Evolutionary conservation across 1,140 invertebrate species (phyloP).

Genomic region (Drosophila ficusphila): DNA sequence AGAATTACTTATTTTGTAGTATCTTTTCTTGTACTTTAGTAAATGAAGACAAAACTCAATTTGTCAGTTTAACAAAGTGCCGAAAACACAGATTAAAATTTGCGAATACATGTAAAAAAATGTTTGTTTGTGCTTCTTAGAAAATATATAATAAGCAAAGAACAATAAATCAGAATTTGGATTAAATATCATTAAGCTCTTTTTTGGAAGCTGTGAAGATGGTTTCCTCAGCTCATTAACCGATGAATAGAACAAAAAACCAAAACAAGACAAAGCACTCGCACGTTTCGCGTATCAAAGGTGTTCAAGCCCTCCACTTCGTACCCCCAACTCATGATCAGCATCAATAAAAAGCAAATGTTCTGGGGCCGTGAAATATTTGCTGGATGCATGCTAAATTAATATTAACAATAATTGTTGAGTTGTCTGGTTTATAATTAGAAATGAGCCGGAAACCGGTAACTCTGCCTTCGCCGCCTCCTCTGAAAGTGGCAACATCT

Average conservation of each 20-base stretch:
- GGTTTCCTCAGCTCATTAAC: slow-evolving; percentile 27
- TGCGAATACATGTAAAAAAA: background rate
- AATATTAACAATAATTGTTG: slow-evolving; percentile 73
- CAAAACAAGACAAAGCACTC: slow-evolving; percentile 28
- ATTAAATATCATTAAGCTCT: slow-evolving; percentile 3
- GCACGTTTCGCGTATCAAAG: slow-evolving; percentile 14
- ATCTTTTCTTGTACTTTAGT: too few species aligned
- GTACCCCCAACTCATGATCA: slow-evolving; percentile 1
- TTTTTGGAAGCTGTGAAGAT: slow-evolving; percentile 21
- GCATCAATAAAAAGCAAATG: slow-evolving; percentile 42
- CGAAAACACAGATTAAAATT: background rate
- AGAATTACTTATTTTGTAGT: too few species aligned
- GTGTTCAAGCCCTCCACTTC: slow-evolving; percentile 11
- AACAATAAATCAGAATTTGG: slow-evolving; percentile 1
- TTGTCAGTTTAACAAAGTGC: too few species aligned
- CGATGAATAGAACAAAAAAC: slow-evolving; percentile 13
- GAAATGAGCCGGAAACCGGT: slow-evolving; percentile 75
- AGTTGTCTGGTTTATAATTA: slow-evolving; percentile 65
- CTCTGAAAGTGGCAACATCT: slow-evolving; percentile 26
- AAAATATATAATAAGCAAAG: background rate
- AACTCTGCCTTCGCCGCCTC: slow-evolving; percentile 16
- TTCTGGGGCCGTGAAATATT: slow-evolving; percentile 52
- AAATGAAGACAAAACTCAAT: too few species aligned
- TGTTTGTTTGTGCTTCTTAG: too few species aligned
- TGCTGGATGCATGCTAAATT: slow-evolving; percentile 63